Evolutionary conservation across 1,140 invertebrate species (phyloP).

Genomic region (Potamilus streckersoni): DNA sequence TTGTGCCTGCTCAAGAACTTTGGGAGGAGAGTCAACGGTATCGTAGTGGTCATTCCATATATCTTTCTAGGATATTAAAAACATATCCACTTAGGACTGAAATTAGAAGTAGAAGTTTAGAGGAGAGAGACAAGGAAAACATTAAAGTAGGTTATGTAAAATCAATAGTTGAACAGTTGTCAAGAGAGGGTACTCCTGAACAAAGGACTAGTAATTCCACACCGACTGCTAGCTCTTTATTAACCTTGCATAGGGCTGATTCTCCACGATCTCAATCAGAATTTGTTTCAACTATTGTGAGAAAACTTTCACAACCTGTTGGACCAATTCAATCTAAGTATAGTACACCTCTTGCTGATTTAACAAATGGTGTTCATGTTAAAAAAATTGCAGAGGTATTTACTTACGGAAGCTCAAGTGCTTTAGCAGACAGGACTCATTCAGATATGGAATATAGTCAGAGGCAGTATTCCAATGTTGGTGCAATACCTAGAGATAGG

Average conservation of each 20-base stretch:
- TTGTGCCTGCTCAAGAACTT: conserved; percentile 61
- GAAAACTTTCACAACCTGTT: conserved; percentile 49
- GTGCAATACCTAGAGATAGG: conserved; percentile 16
- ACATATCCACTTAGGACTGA: conserved; percentile 48
- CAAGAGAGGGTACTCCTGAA: conserved; percentile 55
- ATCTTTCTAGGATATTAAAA: conserved; percentile 52
- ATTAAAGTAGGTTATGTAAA: conserved; percentile 53
- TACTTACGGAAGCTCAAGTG: conserved; percentile 28
- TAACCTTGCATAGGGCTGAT: conserved; percentile 36
- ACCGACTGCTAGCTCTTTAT: conserved; percentile 21
- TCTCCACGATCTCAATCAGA: conserved; percentile 50
- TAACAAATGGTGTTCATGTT: conserved; percentile 54
- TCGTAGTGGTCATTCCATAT: conserved; percentile 55
- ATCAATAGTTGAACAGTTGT: conserved; percentile 53
- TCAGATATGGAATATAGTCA: conserved; percentile 36
- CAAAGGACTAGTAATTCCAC: conserved; percentile 30
- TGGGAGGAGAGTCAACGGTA: conserved; percentile 60
- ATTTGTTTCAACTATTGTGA: conserved; percentile 54
- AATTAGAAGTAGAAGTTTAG: conserved; percentile 18
- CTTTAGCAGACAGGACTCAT: conserved; percentile 35
- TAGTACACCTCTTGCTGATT: conserved; percentile 49
- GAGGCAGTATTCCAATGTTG: conserved; percentile 9
- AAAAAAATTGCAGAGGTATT: conserved; percentile 49
- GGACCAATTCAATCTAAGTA: conserved; percentile 32
- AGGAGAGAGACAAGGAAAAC: conserved; percentile 54